Base-by-base conservation (phyloP, 2,797 vertebrate genomes). In the Lacerta bilineata region DNA sequence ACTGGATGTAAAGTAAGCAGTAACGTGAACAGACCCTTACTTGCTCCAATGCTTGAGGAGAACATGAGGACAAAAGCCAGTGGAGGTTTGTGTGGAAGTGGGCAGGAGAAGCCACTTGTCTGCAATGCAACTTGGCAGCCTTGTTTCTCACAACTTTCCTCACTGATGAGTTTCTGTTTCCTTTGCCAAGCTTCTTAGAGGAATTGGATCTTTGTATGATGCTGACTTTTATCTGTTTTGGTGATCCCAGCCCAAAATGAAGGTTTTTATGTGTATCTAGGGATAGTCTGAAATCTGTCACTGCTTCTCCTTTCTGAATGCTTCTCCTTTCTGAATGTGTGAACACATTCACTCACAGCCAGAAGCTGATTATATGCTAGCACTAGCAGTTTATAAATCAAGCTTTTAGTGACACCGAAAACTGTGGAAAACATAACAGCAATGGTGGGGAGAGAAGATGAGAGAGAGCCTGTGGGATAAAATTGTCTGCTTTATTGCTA, bases 351-450 rank as follows among this genome's bases (percentile, higher is more conserved):
- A 29, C 77, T 50, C 39, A 61, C 84, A 85, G 27, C 81, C n/a
- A 74, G 43, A 59, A 93, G 71, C 74, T 89, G 43, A 46, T 61
- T 88, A 59, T 72, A 87, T 89, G 33, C 5, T 83, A 83, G 87
- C 84, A 7, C 10, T 90, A 90, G 76, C 15, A 78, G 90, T 94
- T 90, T 91, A 79, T 76, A 90, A 90, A 80, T 36, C 85, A 91
- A 25, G 46, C 85, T 87, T 59, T 74, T 92, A 85, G 80, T 80
- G 76, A 91, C 55, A 89, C 83, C 86, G 76, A 88, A 89, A 93
- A 91, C 66, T 79, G 69, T 81, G 78, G 66, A 87, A 87, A 69
- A 84, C 25, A 83, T 90, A 92, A 89, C 81, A 66, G 77, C 4
- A 87, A 87, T 76, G 66, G 55, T 17, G 23, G 61, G 20, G 10